Evolutionary conservation across 2,113 vertebrate genomes (phyloP), one percentile per base, ranked within the genome.

Genomic region (Limnothrissa miodon): DNA sequence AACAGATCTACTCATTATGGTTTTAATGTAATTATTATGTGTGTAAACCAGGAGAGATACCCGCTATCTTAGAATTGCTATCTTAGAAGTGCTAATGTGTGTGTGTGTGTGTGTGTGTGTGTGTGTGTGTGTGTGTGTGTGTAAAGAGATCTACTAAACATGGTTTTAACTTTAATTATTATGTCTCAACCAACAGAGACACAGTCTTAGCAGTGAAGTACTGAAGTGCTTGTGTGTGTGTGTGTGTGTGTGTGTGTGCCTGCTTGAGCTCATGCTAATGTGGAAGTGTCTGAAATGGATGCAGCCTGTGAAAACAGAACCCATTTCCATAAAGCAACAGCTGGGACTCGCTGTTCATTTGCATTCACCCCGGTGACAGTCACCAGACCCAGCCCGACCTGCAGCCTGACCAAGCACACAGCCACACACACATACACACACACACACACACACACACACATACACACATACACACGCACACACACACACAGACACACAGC

Each of bases 221-320:
- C 42, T 42, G 17, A 56, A 6, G 21, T 23, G 53, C 19, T n/a
- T 13, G 5, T 66, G 59, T 29, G 59, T 66, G 59, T 6, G 0
- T 4, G 59, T 9, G n/a, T 25, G n/a, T 66, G 59, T 66, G 59
- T 70, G 29, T 70, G 29, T 70, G n/a, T 36, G 62, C 19, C 44
- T 29, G 80, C 21, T 48, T 42, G 51, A 39, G 56, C 66, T 19
- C 10, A 74, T 74, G 66, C 3, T 74, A 74, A 62, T 81, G 11
- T 81, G 51, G n/a, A 62, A 56, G 56, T 51, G 39, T 59, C 23
- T 81, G 80, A 59, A 62, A 56, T 81, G 36, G 51, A 81, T n/a
- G 80, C 46, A 9, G 33, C 33, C 25, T 23, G 56, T 81, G 48
- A 56, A 62, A 81, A 74, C 66, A 74, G 66, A 74, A 36, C 66